A percentile compares a stretch with the other conserved stretches of the same genome.
These are phyloP conservation scores for Mesocricetus auratus DNA, from an alignment of 2,113 vertebrate genomes.

Conservation along the genomic window DNA sequence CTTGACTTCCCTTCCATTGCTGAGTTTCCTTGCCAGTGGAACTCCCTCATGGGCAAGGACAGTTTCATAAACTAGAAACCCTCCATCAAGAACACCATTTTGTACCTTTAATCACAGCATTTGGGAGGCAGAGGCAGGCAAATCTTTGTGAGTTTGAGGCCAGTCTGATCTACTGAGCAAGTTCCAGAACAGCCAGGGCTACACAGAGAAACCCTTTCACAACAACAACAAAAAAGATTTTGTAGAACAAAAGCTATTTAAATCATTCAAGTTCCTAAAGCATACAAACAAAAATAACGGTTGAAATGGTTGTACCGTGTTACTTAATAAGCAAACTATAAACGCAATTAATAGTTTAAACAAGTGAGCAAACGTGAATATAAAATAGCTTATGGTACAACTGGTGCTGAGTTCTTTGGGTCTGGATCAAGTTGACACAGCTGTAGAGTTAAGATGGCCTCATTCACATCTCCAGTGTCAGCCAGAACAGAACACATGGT, in stretches of 20 bases:
- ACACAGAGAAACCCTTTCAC: neutral
- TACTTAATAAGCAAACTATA: neutral
- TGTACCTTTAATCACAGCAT: neutral
- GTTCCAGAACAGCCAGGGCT: neutral
- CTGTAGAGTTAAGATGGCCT: neutral
- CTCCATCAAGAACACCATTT: neutral
- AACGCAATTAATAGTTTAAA: constrained; percentile 16
- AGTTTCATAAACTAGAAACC: neutral
- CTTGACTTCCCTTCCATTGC: neutral
- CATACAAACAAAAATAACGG: neutral
- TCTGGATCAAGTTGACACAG: neutral
- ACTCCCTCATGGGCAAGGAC: neutral
- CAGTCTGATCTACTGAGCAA: neutral
- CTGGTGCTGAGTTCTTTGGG: neutral
- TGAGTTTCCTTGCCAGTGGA: neutral
- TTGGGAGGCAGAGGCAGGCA: neutral
- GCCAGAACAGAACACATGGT: neutral
- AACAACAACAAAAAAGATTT: neutral
- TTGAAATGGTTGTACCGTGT: neutral
- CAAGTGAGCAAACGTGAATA: neutral
- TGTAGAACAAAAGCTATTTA: neutral
- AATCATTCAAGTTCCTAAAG: neutral
- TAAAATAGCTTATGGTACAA: neutral
- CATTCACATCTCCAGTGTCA: neutral
- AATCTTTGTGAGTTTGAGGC: neutral